Evolutionary conservation across 2,888 invertebrate genomes (phyloP), one percentile per base, ranked within the genome.

Genomic region (Aleiodes testaceus): DNA sequence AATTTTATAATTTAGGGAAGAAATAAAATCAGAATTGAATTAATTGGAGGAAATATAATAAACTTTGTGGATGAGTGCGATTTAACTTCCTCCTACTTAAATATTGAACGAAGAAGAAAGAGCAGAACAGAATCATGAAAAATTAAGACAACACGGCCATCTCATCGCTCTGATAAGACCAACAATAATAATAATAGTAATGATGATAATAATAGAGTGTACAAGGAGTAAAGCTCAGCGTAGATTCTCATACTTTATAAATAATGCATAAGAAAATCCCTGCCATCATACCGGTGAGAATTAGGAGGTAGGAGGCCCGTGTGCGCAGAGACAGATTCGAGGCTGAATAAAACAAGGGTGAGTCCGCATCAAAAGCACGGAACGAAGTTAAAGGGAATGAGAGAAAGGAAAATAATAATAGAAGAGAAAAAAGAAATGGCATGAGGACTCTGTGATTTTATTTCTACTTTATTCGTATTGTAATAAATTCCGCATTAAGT

Each of bases 401-500:
- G 44, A 30, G 44, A 69, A 26, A 53, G 16, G 52, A 20, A 16
- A 20, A 14, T 18, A 49, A 36, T 20, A 18, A 18, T 18, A 2
- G 1, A 50, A 11, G 49, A 65, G 36, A 30, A 53, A 30, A 53
- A 6, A 22, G 12, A 18, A 52, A 49, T n/a, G 65, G 49, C 6
- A 64, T 30, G 65, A 47, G 30, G 36, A 64, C 63, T 61, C 61
- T 14, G 16, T 66, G 61, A 71, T 71, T 71, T 66, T 71, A 71
- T 71, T 71, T 71, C 66, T 18, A 44, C 66, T 71, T 66, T 61
- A 67, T 71, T 63, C 53, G 14, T 71, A 66, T 66, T 66, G 59
- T 66, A 71, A 71, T 71, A 66, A 71, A 71, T 71, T 71, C 66
- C 42, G 63, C 61, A 71, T 66, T 71, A 71, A 71, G 61, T 66